Conservation (phyloP, 2,113 vertebrate genomes). For the Antechinus stuartii region DNA sequence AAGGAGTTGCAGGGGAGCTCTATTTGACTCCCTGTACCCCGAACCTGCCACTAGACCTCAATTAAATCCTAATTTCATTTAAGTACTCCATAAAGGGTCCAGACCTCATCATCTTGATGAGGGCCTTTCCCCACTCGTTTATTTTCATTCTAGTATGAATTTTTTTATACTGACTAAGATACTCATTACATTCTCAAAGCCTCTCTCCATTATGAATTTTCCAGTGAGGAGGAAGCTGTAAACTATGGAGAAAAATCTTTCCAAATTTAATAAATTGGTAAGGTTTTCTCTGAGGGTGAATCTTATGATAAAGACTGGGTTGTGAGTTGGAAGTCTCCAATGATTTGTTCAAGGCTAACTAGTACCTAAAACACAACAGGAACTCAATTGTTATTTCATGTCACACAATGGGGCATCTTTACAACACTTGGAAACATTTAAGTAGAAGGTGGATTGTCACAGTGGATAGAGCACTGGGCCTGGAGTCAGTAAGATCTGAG, state of each 20-base stretch:
- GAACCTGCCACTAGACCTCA: no score
- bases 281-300: slow-evolving; percentile 77
- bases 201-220: slow-evolving; percentile 74
- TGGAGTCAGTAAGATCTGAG: no score
- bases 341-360: no score
- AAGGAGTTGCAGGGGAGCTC: no score
- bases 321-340: slow-evolving; percentile 73
- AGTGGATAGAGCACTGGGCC: no score
- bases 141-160: slow-evolving; percentile 64
- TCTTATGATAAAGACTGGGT: slow-evolving; percentile 73
- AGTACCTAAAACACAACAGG: no score
- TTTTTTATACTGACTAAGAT: slow-evolving; percentile 71
- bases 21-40: no score
- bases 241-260: slow-evolving; percentile 69
- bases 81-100: no score
- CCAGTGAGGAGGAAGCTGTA: slow-evolving; percentile 70
- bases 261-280: slow-evolving; percentile 71
- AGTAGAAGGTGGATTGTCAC: neutral
- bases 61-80: no score
- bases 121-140: no score
- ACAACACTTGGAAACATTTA: neutral
- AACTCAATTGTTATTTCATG: no score
- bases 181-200: slow-evolving; percentile 72
- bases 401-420: neutral
- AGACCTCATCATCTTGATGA: no score